Evolutionary conservation across 2,797 vertebrate species (phyloP).

Genomic region (Acanthopagrus latus): DNA sequence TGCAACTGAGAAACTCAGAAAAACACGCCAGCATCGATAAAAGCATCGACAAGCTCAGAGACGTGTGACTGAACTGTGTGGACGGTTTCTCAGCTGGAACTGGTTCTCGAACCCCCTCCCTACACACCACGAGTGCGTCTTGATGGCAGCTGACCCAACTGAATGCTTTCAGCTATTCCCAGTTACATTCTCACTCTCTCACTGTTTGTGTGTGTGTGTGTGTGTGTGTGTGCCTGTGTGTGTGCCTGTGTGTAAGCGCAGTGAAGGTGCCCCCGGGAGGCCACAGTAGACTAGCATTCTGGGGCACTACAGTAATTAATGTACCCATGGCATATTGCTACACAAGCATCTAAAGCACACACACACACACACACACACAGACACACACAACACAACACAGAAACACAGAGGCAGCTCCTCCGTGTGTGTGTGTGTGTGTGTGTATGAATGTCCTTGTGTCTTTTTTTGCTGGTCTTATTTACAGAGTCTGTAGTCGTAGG

Average conservation of each 20-base stretch:
- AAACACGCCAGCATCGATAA: too few relatives aligned
- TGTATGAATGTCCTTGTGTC: slow-evolving; percentile 12
- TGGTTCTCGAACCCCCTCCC: too few relatives aligned
- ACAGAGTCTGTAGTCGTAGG: neutral
- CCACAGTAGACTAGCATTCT: slow-evolving; percentile 65
- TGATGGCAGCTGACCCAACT: slow-evolving; percentile 2
- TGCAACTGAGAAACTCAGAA: too few relatives aligned
- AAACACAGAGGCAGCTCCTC: slow-evolving; percentile 13
- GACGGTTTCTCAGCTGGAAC: too few relatives aligned
- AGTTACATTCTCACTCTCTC: slow-evolving; percentile 22
- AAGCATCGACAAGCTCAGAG: too few relatives aligned
- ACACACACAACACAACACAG: neutral
- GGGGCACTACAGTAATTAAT: slow-evolving; percentile 72
- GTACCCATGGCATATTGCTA: slow-evolving; percentile 45
- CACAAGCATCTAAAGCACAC: slow-evolving; percentile 44
- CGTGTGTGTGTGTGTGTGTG: neutral
- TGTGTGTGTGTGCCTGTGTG: slow-evolving; percentile 25
- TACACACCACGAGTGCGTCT: neutral
- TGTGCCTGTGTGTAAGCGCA: slow-evolving; percentile 29
- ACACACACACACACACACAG: neutral
- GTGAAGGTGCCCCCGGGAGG: slow-evolving; percentile 62
- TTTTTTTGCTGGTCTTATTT: slow-evolving; percentile 19
- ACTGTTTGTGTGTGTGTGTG: slow-evolving; percentile 20
- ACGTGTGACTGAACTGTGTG: too few relatives aligned
- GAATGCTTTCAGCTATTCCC: slow-evolving; percentile 17